Base-by-base conservation (phyloP, 2,888 invertebrate species). In the Apodemia duryi region DNA sequence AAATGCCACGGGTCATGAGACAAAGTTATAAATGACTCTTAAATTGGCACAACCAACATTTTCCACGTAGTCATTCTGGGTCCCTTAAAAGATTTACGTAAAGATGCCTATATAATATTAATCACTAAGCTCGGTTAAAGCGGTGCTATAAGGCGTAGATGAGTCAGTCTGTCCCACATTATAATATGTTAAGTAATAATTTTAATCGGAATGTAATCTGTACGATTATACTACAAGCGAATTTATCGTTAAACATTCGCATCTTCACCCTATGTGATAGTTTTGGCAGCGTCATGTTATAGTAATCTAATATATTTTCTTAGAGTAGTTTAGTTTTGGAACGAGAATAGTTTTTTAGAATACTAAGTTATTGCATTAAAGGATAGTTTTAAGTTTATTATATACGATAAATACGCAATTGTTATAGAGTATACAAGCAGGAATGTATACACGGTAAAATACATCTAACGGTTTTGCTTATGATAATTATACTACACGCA, bases 201-300 rank as follows among this genome's bases (percentile, higher is more conserved):
- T 52, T 21, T 29, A 10, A 54, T 54, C 43, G 54, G 54, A 54
- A 54, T 54, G 54, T 54, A 10, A 43, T 29, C 28, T 54, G 54
- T 54, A 54, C 29, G 11, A 10, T 28, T 52, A 54, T 54, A 29
- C 54, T 54, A 54, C 10, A 54, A 54, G 54, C 21, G 28, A 29
- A 4, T 10, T 52, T 0, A 52, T 28, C 52, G 52, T 54, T 29
- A 28, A 54, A 54, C 54, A 54, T 54, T 29, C 29, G 54, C 28
- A 54, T 54, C 54, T 54, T 28, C 52, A 52, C 54, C 29, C 54
- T 62, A 64, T n/a, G 63, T 28, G 49, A 65, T 52, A 51, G 52
- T 63, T 63, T 67, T 69, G 70, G 69, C 69, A 69, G 68, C 69
- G 38, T 64, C 66, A 61, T 65, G 65, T 69, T 63, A 51, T 62